Percentiles rank a stretch among this genome's conserved stretches.
Conservation (phyloP, 2,888 invertebrate genomes). For the Gymnoscelis rufifasciata region DNA sequence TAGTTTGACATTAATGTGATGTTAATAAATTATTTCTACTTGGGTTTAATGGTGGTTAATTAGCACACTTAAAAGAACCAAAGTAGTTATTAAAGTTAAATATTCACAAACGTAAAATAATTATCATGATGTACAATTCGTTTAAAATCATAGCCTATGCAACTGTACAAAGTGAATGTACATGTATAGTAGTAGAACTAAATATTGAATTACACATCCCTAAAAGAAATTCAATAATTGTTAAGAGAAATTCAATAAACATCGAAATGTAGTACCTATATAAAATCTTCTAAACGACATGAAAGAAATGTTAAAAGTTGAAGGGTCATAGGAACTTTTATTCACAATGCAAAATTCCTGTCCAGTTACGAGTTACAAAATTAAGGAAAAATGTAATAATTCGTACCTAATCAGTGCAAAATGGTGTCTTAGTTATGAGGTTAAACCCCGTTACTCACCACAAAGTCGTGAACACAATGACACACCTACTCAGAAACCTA, state of each 20-base stretch:
- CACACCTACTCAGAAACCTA: conserved; percentile 11
- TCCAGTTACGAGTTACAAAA: too few species aligned
- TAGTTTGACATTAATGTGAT: conserved; percentile 37
- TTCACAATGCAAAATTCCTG: too few species aligned
- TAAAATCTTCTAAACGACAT: too few species aligned
- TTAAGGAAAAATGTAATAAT: too few species aligned
- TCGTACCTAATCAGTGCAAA: not conserved
- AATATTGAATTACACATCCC: not conserved
- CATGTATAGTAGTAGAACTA: too few species aligned
- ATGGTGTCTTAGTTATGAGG: not conserved
- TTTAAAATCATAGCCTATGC: conserved; percentile 30
- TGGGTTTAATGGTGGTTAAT: not conserved
- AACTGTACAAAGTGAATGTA: conserved; percentile 12
- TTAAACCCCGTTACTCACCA: conserved; percentile 54
- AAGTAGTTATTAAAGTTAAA: too few species aligned
- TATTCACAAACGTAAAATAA: conserved; percentile 26
- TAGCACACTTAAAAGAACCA: too few species aligned
- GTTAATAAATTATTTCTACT: conserved; percentile 37
- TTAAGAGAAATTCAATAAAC: too few species aligned
- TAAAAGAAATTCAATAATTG: too few species aligned
- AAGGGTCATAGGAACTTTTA: too few species aligned
- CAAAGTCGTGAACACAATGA: conserved; percentile 3
- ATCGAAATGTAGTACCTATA: too few species aligned
- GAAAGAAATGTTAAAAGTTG: too few species aligned
- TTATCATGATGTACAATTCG: conserved; percentile 51